phyloP scores from a whole-genome alignment of 2,113 vertebrate genomes.

The Smithornis capensis region DNA sequence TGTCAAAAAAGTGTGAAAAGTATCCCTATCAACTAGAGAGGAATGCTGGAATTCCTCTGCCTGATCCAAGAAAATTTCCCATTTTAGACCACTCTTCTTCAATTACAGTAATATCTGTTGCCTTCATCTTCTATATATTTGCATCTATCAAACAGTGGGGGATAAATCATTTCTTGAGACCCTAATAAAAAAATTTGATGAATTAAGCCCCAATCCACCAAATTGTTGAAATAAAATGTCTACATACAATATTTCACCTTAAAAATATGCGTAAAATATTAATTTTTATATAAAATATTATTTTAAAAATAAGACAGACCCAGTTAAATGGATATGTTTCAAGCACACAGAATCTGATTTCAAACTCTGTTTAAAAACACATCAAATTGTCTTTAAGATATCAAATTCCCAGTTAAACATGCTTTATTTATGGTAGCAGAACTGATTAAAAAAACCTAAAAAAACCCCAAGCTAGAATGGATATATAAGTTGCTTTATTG shows the following conservation, averaged over 20 bases:
- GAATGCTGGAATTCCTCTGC: neutral
- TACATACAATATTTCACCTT: fast-evolving
- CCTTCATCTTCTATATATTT: neutral
- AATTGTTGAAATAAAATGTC: neutral
- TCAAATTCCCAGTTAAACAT: neutral
- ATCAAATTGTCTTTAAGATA: neutral
- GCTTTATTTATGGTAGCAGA: neutral
- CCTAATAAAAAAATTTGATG: neutral
- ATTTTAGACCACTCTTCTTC: neutral
- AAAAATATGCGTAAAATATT: neutral
- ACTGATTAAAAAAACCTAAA: neutral
- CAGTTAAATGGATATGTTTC: neutral
- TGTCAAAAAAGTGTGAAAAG: neutral
- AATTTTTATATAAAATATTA: neutral
- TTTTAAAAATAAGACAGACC: neutral
- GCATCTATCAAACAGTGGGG: neutral
- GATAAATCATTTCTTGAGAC: neutral
- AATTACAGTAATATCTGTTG: neutral
- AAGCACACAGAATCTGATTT: neutral
- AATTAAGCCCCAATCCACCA: neutral
- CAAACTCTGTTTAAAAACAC: neutral
- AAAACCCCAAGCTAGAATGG: neutral
- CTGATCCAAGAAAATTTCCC: neutral
- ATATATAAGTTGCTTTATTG: neutral
- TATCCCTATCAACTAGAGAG: neutral